Evolutionary conservation across 37 sponge, comb jelly and placozoan genomes (phyloP).

Genomic region (Ephydatia muelleri): DNA sequence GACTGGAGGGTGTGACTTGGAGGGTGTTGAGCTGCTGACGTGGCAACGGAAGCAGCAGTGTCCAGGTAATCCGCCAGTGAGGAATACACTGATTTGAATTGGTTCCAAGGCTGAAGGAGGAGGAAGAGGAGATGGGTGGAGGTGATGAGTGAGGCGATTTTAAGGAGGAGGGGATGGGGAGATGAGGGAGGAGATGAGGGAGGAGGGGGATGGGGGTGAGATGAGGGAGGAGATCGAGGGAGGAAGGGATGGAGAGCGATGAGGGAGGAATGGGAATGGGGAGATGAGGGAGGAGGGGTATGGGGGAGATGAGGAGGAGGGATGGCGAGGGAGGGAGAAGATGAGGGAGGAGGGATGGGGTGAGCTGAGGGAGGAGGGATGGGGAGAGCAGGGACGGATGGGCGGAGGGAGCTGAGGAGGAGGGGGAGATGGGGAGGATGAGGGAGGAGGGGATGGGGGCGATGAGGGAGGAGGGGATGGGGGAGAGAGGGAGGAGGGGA

Average conservation of each 20-base stretch:
- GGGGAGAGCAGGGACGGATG: not conserved
- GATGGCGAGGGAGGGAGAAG: not conserved
- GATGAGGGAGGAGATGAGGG: not conserved
- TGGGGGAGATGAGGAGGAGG: not conserved
- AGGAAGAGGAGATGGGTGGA: no score
- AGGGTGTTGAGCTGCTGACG: not conserved
- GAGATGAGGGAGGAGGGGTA: not conserved
- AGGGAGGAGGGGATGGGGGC: not conserved
- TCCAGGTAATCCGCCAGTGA: not conserved
- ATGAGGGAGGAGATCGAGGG: no score
- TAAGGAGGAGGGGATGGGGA: no score
- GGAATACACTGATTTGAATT: not conserved
- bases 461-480: not conserved
- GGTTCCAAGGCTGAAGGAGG: not conserved
- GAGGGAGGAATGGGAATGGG: no score
- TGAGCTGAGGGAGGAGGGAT: not conserved
- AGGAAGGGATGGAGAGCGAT: no score
- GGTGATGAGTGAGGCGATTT: no score
- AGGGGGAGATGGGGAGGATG: not conserved
- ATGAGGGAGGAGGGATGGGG: not conserved
- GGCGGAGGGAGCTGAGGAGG: not conserved
- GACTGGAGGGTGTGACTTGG: not conserved
- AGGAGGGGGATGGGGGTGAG: no score
- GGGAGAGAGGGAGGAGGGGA: no score
- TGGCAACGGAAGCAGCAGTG: not conserved